Conservation (phyloP, 2,113 vertebrate genomes). For the Thinocorus orbignyianus region DNA sequence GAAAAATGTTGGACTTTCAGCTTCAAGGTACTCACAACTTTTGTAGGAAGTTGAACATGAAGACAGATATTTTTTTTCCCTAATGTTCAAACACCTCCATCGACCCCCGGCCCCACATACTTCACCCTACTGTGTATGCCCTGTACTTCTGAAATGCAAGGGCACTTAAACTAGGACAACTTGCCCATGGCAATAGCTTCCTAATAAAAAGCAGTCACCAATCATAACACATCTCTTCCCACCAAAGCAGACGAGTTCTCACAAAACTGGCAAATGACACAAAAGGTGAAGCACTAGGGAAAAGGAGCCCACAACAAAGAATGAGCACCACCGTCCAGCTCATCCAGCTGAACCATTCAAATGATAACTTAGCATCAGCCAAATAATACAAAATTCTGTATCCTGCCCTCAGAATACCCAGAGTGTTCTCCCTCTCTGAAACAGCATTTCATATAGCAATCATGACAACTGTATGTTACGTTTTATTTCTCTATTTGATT, state of each 20-base stretch:
- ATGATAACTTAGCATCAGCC: background rate
- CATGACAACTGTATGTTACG: background rate
- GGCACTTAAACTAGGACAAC: background rate
- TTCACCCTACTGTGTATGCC: no score
- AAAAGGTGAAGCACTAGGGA: background rate
- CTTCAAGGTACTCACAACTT: accelerated
- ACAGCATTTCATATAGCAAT: background rate
- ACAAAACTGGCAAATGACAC: background rate
- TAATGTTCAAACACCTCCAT: background rate
- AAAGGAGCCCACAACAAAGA: background rate
- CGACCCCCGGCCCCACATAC: background rate
- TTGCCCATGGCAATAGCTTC: background rate
- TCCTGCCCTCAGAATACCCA: background rate
- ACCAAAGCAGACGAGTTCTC: background rate
- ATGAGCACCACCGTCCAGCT: background rate
- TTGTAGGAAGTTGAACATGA: background rate
- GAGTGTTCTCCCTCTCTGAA: background rate
- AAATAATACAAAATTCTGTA: background rate
- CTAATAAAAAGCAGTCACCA: background rate
- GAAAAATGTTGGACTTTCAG: background rate
- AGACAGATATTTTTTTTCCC: background rate
- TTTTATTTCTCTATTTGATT: background rate
- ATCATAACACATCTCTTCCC: background rate
- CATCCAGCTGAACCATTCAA: background rate
- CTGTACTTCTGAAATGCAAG: background rate